Conservation (phyloP, 2,113 vertebrate genomes). For the Psophia crepitans region DNA sequence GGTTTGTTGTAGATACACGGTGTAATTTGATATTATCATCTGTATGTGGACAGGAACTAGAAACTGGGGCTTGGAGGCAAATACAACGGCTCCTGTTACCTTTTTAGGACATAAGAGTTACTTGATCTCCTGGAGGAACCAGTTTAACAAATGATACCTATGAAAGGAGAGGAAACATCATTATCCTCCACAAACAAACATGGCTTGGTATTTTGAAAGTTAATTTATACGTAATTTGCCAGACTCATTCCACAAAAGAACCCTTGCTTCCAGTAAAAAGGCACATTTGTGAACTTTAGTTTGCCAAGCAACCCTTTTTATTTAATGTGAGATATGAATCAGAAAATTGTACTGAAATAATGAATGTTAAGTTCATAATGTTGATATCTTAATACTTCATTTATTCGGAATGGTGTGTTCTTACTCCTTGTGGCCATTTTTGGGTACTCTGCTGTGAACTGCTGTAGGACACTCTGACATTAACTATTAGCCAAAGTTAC, state of each 20-base stretch:
- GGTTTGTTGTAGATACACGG: not conserved
- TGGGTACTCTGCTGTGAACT: not conserved
- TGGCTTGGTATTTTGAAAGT: not conserved
- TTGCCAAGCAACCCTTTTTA: not conserved
- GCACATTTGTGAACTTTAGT: not conserved
- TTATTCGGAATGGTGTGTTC: not conserved
- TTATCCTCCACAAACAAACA: conserved; percentile 15
- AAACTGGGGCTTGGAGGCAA: conserved; percentile 13
- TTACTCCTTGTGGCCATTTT: not conserved
- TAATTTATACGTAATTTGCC: not conserved
- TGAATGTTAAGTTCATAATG: not conserved
- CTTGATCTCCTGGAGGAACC: conserved; percentile 57
- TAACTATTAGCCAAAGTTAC: not conserved
- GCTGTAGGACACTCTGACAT: not conserved
- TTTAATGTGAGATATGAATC: not conserved
- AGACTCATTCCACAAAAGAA: not conserved
- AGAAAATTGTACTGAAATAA: not conserved
- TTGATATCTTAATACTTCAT: not conserved
- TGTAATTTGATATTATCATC: not conserved
- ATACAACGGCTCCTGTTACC: conserved; percentile 23
- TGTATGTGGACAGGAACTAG: not conserved
- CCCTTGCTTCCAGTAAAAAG: not conserved
- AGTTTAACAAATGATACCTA: conserved; percentile 47
- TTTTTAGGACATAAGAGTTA: conserved; percentile 39
- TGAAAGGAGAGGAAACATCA: conserved; percentile 26